Conservation (phyloP, 2,113 vertebrate genomes). For the Progne subis region DNA sequence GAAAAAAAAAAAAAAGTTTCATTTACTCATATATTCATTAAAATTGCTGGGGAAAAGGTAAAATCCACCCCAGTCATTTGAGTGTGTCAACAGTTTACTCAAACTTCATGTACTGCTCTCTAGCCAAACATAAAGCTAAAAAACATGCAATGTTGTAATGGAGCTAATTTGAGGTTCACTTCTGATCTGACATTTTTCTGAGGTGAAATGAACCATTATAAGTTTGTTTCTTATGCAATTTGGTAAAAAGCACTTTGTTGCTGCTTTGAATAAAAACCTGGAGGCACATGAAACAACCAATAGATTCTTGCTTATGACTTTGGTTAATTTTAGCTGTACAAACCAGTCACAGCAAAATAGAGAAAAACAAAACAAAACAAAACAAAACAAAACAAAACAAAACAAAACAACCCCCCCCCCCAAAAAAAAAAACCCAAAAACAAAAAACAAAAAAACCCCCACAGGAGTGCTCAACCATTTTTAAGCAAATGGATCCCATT, state of each 20-base stretch:
- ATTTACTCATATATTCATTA: neutral
- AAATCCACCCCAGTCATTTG: neutral
- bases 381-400: neutral
- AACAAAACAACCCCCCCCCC: too few species aligned
- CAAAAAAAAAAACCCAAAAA: neutral
- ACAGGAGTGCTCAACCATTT: neutral
- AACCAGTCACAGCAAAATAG: neutral
- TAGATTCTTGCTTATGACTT: neutral
- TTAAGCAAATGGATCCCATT: neutral
- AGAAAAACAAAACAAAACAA: neutral
- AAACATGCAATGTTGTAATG: neutral
- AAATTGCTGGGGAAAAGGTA: neutral
- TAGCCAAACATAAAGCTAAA: neutral
- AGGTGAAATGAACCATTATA: slow-evolving; percentile 39
- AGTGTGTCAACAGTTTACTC: neutral
- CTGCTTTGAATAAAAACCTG: slow-evolving; percentile 12
- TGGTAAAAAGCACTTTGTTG: slow-evolving; percentile 18
- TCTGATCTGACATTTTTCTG: slow-evolving; percentile 7
- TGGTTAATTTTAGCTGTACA: slow-evolving; percentile 20
- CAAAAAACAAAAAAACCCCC: too few species aligned
- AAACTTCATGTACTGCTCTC: neutral
- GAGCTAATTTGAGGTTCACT: slow-evolving; percentile 21
- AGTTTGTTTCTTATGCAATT: slow-evolving; percentile 9
- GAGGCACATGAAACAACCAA: neutral
- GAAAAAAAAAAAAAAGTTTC: neutral